A percentile compares a stretch with the other conserved stretches of the same genome.
These are phyloP conservation scores for Scaptomyza polygonia DNA, from an alignment of 2,888 invertebrate species.

Conservation along the genomic window DNA sequence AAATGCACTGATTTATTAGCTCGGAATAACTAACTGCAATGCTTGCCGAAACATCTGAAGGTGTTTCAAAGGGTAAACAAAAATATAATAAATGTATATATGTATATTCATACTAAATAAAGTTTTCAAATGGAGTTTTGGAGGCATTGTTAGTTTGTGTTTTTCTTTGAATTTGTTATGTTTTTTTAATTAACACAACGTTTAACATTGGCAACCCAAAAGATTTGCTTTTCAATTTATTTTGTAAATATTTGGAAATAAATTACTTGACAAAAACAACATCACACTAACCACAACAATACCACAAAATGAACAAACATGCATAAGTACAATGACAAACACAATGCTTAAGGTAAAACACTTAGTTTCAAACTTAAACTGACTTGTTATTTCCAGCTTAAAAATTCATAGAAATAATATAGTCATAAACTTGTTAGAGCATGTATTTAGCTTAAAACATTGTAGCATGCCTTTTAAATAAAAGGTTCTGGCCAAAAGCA, in stretches of 20 bases:
- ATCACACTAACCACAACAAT: conserved; percentile 13
- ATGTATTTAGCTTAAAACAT: too few relatives aligned
- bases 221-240: conserved; percentile 42
- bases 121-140: neutral
- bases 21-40: neutral
- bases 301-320: conserved; percentile 24
- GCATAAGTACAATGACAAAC: conserved; percentile 19
- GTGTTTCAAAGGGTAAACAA: neutral
- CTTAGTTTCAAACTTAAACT: neutral
- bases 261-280: conserved; percentile 23
- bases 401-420: neutral
- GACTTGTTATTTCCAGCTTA: neutral
- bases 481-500: too few relatives aligned
- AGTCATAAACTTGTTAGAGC: too few relatives aligned
- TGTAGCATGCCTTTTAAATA: too few relatives aligned
- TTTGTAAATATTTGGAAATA: conserved; percentile 37
- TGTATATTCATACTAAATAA: neutral
- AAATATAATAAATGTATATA: conserved; percentile 16
- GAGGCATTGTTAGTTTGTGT: neutral
- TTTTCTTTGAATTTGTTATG: neutral
- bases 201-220: conserved; percentile 7
- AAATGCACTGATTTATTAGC: neutral
- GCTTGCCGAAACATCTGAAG: neutral
- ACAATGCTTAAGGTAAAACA: conserved; percentile 7
- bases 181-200: conserved; percentile 32